Evolutionary conservation across 2,888 invertebrate species (phyloP).

Genomic region (Argyresthia albistria): DNA sequence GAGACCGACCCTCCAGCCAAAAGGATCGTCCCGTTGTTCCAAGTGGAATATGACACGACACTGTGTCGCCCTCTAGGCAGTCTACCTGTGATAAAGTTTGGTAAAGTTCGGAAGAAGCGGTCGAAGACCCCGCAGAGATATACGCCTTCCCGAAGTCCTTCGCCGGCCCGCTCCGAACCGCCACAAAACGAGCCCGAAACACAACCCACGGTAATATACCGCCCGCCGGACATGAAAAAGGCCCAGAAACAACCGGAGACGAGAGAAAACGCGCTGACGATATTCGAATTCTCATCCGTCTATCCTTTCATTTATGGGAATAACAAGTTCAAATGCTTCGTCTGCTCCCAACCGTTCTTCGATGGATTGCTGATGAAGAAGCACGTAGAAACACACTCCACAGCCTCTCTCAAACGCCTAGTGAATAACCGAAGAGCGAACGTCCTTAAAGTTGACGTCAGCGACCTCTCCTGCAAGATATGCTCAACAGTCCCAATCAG

Average conservation of each 20-base stretch:
- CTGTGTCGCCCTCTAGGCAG: conserved; percentile 59
- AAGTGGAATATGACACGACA: conserved; percentile 59
- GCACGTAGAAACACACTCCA: conserved; percentile 51
- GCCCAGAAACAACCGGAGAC: conserved; percentile 31
- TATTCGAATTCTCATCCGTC: conserved; percentile 56
- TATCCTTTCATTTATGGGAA: conserved; percentile 60
- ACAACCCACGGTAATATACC: neutral
- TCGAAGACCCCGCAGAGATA: conserved; percentile 12
- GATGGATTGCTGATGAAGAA: conserved; percentile 38
- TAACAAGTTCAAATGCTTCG: conserved; percentile 60
- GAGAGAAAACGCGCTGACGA: conserved; percentile 46
- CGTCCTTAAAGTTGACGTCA: conserved; percentile 54
- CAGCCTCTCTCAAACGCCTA: conserved; percentile 43
- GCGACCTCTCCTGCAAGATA: conserved; percentile 45
- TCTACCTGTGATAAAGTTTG: conserved; percentile 33
- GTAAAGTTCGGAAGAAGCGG: conserved; percentile 22
- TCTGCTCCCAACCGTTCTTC: conserved; percentile 52
- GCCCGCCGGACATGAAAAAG: neutral
- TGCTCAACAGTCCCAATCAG: conserved; percentile 30
- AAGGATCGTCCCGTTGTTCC: conserved; percentile 55
- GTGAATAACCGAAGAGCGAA: conserved; percentile 53
- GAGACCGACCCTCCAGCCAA: conserved; percentile 11
- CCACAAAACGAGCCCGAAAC: conserved; percentile 2
- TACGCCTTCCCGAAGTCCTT: conserved; percentile 38
- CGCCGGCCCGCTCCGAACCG: conserved; percentile 26